A percentile compares a stretch with the other conserved stretches of the same genome.
These are phyloP conservation scores for Mastomys coucha DNA, from an alignment of 2,113 vertebrate species.

Conservation along the genomic window DNA sequence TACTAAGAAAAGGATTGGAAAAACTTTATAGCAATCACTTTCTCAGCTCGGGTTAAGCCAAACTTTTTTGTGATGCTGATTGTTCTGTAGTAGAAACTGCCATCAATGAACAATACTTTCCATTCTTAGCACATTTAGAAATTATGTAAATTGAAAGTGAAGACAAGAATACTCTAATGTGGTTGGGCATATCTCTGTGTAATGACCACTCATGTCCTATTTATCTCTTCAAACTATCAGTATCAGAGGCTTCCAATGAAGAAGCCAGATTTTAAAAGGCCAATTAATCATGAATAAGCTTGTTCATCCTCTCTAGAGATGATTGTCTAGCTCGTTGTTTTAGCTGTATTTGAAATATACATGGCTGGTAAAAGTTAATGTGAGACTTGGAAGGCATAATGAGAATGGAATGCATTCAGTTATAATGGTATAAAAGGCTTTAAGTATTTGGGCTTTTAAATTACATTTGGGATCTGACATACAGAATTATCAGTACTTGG, in stretches of 20 bases:
- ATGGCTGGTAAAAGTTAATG: constrained; percentile 44
- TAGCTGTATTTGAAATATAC: constrained; percentile 64
- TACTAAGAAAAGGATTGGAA: not conserved
- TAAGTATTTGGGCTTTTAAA: constrained; percentile 43
- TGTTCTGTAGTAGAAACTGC: constrained; percentile 69
- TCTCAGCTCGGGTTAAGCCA: constrained; percentile 23
- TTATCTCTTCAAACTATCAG: constrained; percentile 68
- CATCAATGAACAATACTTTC: constrained; percentile 73
- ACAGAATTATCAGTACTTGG: constrained; percentile 33
- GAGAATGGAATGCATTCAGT: constrained; percentile 15
- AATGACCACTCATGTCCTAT: constrained; percentile 70
- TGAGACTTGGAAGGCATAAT: constrained; percentile 39
- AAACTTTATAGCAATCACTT: not conserved
- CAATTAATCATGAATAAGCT: constrained; percentile 71
- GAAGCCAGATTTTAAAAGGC: constrained; percentile 57
- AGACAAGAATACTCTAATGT: constrained; percentile 63
- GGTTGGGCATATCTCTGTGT: constrained; percentile 65
- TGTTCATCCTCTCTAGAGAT: constrained; percentile 47
- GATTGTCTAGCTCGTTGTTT: constrained; percentile 36
- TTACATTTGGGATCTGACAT: constrained; percentile 50
- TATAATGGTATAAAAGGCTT: constrained; percentile 31
- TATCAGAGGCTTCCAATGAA: constrained; percentile 61
- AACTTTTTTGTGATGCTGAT: constrained; percentile 61
- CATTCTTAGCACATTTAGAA: constrained; percentile 77
- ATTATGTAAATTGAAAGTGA: constrained; percentile 73